A percentile compares a stretch with the other conserved stretches of the same genome.
phyloP scores from a whole-genome alignment of 37 sponge, comb jelly and placozoan genomes.

The Geodia barretti region DNA sequence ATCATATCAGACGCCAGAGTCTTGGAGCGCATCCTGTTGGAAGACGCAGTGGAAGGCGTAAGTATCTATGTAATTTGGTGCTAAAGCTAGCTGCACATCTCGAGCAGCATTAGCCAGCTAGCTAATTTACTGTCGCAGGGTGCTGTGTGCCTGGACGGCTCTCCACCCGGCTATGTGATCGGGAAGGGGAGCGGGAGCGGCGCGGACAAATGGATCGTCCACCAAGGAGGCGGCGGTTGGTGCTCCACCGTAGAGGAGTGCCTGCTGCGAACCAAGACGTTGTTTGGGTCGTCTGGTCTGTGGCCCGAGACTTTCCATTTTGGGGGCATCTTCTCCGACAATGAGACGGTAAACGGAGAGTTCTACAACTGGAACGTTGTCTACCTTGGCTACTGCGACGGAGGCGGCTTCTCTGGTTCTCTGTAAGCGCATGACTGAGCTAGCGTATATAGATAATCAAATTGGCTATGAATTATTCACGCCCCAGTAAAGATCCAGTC shows the following conservation, averaged over 20 bases:
- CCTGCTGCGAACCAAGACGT: slow-evolving; percentile 54
- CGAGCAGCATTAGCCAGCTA: neutral
- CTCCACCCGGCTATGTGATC: slow-evolving; percentile 76
- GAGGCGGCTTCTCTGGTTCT: slow-evolving; percentile 72
- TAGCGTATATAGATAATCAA: too few relatives aligned
- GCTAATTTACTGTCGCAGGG: slow-evolving; percentile 35
- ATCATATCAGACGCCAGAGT: too few relatives aligned
- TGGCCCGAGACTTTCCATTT: slow-evolving; percentile 27
- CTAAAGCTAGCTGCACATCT: neutral
- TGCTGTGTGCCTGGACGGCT: slow-evolving; percentile 87
- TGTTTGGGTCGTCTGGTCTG: slow-evolving; percentile 66
- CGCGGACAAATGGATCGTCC: slow-evolving; percentile 70
- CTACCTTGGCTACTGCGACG: slow-evolving; percentile 82
- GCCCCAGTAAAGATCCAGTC: slow-evolving; percentile 22
- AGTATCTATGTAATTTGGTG: slow-evolving; percentile 1
- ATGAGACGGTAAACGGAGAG: slow-evolving; percentile 53
- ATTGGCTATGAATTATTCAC: too few relatives aligned
- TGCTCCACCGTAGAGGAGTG: slow-evolving; percentile 54
- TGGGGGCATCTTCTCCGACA: slow-evolving; percentile 61
- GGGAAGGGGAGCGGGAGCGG: slow-evolving; percentile 32
- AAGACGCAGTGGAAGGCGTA: too few relatives aligned
- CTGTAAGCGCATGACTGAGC: too few relatives aligned
- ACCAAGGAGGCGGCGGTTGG: slow-evolving; percentile 84
- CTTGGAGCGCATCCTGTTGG: too few relatives aligned
- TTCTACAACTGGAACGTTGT: slow-evolving; percentile 77